Evolutionary conservation across 1,140 invertebrate genomes (phyloP).

Genomic region (Acyrthosiphon pisum): DNA sequence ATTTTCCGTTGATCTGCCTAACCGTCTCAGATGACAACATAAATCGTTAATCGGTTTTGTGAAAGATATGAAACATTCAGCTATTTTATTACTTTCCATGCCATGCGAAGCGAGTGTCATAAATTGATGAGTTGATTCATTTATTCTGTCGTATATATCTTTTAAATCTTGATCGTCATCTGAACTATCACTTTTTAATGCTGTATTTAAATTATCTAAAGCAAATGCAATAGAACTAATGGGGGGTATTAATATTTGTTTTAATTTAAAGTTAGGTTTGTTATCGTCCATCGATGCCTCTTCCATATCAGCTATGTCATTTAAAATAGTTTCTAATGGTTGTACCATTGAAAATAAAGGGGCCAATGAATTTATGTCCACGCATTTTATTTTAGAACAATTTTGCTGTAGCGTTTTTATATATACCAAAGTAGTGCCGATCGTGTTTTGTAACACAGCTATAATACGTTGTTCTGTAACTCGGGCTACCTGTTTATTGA

Average conservation of each 20-base stretch:
- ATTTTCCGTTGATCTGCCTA: constrained; percentile 34
- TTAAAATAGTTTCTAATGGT: constrained; percentile 36
- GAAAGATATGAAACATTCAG: constrained; percentile 47
- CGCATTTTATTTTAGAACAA: constrained; percentile 20
- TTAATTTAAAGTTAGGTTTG: not conserved
- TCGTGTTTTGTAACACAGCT: constrained; percentile 16
- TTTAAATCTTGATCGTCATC: constrained; percentile 33
- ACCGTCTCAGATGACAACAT: constrained; percentile 17
- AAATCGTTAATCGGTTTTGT: constrained; percentile 48
- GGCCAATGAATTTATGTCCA: not conserved
- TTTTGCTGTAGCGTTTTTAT: constrained; percentile 31
- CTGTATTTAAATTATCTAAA: not conserved
- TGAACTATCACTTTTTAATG: not conserved
- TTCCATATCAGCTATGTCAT: not conserved
- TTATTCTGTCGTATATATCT: constrained; percentile 15
- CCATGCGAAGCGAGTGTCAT: not conserved
- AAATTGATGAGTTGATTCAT: not conserved
- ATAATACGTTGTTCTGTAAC: constrained; percentile 42
- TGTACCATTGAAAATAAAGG: constrained; percentile 40
- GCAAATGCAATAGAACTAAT: constrained; percentile 42
- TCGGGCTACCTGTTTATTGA: not conserved
- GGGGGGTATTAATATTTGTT: constrained; percentile 29
- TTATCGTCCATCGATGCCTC: not conserved
- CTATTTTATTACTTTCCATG: constrained; percentile 16
- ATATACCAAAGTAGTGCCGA: constrained; percentile 13